Evolutionary conservation across 2,113 vertebrate species (phyloP).

Genomic region (Rallus limicola): DNA sequence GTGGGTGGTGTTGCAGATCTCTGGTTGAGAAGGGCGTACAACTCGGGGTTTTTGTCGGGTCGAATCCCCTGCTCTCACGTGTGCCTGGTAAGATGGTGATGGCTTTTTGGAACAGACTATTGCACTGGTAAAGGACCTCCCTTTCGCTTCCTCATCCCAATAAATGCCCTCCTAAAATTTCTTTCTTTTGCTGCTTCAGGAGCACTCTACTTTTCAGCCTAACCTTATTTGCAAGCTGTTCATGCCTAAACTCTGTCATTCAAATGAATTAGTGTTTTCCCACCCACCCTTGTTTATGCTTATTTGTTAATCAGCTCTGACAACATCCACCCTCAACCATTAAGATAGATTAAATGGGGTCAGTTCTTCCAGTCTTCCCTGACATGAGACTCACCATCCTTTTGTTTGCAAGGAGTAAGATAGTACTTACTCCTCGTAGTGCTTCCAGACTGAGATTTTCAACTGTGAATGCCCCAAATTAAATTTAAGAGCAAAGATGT

Average conservation of each 20-base stretch:
- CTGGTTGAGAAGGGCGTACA: not conserved
- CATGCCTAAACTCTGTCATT: not conserved
- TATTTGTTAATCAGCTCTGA: not conserved
- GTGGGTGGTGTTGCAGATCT: not conserved
- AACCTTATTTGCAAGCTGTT: not conserved
- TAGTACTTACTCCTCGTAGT: not conserved
- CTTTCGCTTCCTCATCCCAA: not conserved
- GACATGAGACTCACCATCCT: not conserved
- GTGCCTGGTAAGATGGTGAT: not conserved
- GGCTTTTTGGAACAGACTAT: not conserved
- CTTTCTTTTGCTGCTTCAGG: not conserved
- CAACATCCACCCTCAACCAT: not conserved
- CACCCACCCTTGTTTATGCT: not conserved
- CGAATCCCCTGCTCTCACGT: not conserved
- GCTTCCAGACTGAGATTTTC: not conserved
- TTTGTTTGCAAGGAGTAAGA: not conserved
- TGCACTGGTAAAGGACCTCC: not conserved
- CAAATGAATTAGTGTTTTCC: not conserved
- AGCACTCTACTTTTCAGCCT: not conserved
- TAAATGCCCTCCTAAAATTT: not conserved
- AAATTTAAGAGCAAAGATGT: not conserved
- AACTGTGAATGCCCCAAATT: not conserved
- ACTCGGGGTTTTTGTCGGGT: not conserved
- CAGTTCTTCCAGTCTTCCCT: not conserved
- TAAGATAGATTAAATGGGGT: not conserved